Evolutionary conservation across 1,140 invertebrate species (phyloP).

Genomic region (Eueides isabella): DNA sequence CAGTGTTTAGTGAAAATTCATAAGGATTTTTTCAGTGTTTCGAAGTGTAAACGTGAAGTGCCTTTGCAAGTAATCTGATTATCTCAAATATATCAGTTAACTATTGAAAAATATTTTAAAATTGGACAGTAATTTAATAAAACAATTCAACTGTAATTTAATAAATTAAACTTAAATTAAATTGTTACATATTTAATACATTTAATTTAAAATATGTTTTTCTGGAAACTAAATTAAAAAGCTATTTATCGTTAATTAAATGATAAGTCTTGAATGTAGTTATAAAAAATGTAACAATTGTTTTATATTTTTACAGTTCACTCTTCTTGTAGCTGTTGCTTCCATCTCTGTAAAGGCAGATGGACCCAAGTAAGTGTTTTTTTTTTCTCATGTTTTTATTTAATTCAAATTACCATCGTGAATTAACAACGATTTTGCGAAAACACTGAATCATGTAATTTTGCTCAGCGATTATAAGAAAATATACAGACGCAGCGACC

Average conservation of each 20-base stretch:
- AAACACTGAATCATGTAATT: background rate
- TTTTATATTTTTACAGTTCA: constrained; percentile 65
- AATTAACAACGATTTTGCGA: background rate
- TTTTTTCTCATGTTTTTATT: background rate
- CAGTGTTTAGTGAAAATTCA: constrained; percentile 45
- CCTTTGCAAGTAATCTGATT: background rate
- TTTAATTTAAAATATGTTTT: no score
- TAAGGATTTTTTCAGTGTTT: constrained; percentile 42
- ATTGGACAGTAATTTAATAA: background rate
- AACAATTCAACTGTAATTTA: no score
- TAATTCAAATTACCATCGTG: background rate
- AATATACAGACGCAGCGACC: background rate
- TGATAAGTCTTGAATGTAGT: background rate
- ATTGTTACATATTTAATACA: no score
- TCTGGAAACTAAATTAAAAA: background rate
- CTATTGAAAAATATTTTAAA: background rate
- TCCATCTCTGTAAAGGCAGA: constrained; percentile 63
- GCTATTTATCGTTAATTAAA: background rate
- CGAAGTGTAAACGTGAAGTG: constrained; percentile 34
- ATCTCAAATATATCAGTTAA: background rate
- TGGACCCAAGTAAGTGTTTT: constrained; percentile 70
- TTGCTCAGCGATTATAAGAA: constrained; percentile 4
- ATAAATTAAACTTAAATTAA: no score
- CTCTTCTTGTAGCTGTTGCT: constrained; percentile 74
- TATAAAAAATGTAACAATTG: background rate